Evolutionary conservation across 2,797 vertebrate genomes (phyloP), one percentile per base, ranked within the genome.

Genomic region (Coregonus suidteri): DNA sequence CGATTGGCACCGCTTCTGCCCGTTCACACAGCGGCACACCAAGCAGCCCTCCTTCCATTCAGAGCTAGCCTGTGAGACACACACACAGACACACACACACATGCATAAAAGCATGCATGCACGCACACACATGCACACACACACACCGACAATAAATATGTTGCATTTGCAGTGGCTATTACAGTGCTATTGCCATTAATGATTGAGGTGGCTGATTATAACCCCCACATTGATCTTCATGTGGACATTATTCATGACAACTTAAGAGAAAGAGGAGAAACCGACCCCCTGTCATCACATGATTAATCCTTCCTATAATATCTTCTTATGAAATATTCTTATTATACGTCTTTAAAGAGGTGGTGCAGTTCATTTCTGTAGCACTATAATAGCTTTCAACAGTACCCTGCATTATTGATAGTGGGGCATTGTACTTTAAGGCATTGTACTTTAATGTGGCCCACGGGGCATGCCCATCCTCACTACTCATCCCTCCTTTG

Each of bases 21-120:
- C 96, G 1, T 93, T 89, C 41, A 95, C 77, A 80, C 97, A 98
- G 74, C 67, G 93, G 81, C 97, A 97, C 3, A 83, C 86, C 54
- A 88, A 87, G 72, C 96, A 97, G 78, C 85, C 93, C 9, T 96
- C 94, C 53, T 89, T 91, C 96, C 97, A 97, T 72, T 95, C 89
- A 0, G 92, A 91, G 51, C 95, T 95, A 0, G 95, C 93, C 95
- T 95, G 86, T 52, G 37, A 20, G 15, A 80, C 13, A 77, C n/a
- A 81, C 75, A 77, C 30, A 82, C 34, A 79, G 25, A 81, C 88
- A 75, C 74, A 81, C 65, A 85, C 56, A 89, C 62, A 67, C 41
- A 52, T 11, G 25, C 52, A 20, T 35, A 59, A n/a, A 37, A 47
- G 16, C 53, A 56, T 18, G 56, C 52, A 67, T 65, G 35, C 74